Evolutionary conservation across 2,888 invertebrate genomes (phyloP), one percentile per base, ranked within the genome.

Genomic region (Rhagium mordax): DNA sequence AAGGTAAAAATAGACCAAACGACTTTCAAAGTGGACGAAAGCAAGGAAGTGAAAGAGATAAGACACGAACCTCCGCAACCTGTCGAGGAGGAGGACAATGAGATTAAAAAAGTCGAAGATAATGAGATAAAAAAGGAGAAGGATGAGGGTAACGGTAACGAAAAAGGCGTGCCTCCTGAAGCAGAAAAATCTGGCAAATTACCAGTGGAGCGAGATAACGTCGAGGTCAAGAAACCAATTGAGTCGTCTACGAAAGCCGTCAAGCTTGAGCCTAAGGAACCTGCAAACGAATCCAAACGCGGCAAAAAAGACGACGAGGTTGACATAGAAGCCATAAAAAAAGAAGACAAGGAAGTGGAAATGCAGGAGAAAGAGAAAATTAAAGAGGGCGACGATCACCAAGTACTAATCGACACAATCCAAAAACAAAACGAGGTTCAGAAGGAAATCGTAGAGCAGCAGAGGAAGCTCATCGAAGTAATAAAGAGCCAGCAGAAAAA

Each of bases 371-470:
- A 87, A 55, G 79, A 83, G 16, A 83, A 82, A 57, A 61, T 27
- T 7, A 84, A 86, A 48, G 77, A 82, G 4, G 84, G 85, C 74
- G 81, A 85, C 7, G 81, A 79, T 0, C 87, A 88, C 69, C 86
- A 88, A 73, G 88, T 90, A 78, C 84, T 93, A 8, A 88, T 92
- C 33, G 91, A 92, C 84, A 92, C 92, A 16, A 89, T 94, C 18
- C 92, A 93, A 85, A 91, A 92, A 83, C 92, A 94, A 77, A 92
- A 92, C 71, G 89, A 92, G 84, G 92, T 93, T 82, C 93, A 93
- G 81, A 90, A 92, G 81, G 90, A 93, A 84, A 86, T 94, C 74
- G 89, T 94, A 33, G 90, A 92, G 79, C 92, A 94, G 83, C 93
- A 93, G 80, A 92, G 92, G 59, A 81, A 83, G 79, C 69, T 81